Base-by-base conservation (phyloP, 2,888 invertebrate genomes). In the Papilio protenor region DNA sequence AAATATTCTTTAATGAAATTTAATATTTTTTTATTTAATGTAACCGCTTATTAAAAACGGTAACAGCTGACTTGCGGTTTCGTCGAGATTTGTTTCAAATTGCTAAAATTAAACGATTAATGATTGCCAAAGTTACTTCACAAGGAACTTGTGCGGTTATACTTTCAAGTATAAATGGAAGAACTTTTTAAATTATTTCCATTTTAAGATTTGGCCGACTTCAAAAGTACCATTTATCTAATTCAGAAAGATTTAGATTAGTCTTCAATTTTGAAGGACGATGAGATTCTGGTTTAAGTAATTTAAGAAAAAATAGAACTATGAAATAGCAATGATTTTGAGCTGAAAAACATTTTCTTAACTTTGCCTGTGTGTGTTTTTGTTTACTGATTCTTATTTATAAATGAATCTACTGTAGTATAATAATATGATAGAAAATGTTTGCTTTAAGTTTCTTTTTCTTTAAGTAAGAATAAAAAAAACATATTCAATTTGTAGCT, bases 131-230 rank as follows among this genome's bases (percentile, higher is more conserved):
- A 76, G 61, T 49, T 59, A 70, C 23, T 76, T 70, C 57, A 71
- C 47, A 76, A 76, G 71, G 49, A 76, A 76, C 71, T 76, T 72
- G 49, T 76, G 61, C 52, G 75, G 69, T 47, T 40, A 23, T 69
- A 75, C 69, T 76, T 71, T 59, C 23, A 47, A 33, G 16, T 18
- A 21, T 72, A 72, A 76, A 76, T 72, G 71, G 71, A 71, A 18
- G 49, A 76, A 76, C 76, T 71, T 76, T 76, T 76, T 72, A 76
- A 76, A 72, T 76, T 71, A 61, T 72, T 76, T 72, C 75, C 71
- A 72, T 76, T 72, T 61, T 72, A 76, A 72, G 71, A 76, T 76
- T 76, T 21, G 71, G 11, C 76, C 40, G 52, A 76, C 76, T 76
- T 76, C 61, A 72, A 49, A 76, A 76, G 76, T 76, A 49, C 59